phyloP scores from a whole-genome alignment of 1,140 invertebrate species.

The Drosophila rufa region DNA sequence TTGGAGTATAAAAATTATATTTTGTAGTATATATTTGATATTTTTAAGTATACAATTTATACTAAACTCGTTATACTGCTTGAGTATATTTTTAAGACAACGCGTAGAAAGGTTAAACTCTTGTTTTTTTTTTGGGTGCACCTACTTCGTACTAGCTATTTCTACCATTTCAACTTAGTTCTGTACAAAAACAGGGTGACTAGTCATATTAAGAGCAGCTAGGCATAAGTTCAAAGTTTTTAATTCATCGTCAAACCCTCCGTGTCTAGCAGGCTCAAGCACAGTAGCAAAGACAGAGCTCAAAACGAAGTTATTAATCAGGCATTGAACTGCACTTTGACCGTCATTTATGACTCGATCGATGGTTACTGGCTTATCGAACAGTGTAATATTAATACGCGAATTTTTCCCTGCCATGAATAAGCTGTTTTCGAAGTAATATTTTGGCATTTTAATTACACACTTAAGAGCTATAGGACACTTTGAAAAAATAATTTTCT shows the following conservation, averaged over 20 bases:
- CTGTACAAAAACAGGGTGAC: slow-evolving; percentile 28
- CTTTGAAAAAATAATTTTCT: no score
- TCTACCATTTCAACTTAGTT: slow-evolving; percentile 12
- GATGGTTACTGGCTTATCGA: slow-evolving; percentile 37
- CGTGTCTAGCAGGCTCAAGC: neutral
- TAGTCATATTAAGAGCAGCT: slow-evolving; percentile 26
- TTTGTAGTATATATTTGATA: no score
- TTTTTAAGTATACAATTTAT: no score
- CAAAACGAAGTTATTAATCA: slow-evolving; percentile 58
- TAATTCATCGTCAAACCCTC: neutral
- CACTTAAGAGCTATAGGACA: neutral
- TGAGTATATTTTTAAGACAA: no score
- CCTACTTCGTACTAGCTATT: neutral
- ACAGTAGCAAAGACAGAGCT: neutral
- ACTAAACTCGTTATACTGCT: no score
- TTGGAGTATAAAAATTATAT: no score
- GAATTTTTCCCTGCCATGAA: slow-evolving; percentile 11
- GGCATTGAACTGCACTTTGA: slow-evolving; percentile 56
- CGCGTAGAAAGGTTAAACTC: no score
- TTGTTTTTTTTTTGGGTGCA: no score
- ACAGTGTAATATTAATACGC: slow-evolving; percentile 53
- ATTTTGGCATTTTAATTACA: neutral
- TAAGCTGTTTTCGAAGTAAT: no score
- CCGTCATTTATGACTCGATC: slow-evolving; percentile 20
- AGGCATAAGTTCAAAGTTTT: neutral